Evolutionary conservation across 2,113 vertebrate species (phyloP).

Genomic region (Caranx ignobilis): DNA sequence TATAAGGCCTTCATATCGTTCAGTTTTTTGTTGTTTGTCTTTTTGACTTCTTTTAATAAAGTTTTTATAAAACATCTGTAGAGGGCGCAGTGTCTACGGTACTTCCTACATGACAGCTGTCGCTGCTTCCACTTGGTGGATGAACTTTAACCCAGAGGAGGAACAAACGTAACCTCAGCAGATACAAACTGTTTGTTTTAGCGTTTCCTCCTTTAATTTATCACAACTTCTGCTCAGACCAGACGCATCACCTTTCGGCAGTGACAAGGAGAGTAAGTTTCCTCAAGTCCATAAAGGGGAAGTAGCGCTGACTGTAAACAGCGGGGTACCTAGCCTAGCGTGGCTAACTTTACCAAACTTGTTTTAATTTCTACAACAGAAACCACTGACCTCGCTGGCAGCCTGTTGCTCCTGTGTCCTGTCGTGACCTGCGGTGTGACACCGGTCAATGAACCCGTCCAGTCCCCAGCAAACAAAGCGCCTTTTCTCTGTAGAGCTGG

Average conservation of each 20-base stretch:
- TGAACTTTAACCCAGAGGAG: slow-evolving; percentile 58
- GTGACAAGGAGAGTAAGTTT: background rate
- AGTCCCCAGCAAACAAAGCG: background rate
- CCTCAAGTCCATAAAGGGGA: background rate
- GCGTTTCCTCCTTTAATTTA: background rate
- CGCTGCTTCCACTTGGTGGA: background rate
- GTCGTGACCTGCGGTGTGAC: slow-evolving; percentile 12
- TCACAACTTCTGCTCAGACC: background rate
- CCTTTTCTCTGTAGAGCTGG: background rate
- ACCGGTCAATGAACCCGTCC: background rate
- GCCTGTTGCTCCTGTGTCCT: slow-evolving; percentile 7
- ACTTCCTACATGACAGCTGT: background rate
- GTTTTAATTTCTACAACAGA: background rate
- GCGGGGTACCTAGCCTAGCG: background rate
- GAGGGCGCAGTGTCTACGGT: background rate
- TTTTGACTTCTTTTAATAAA: background rate
- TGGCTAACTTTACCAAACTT: background rate
- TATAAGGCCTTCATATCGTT: too few relatives aligned
- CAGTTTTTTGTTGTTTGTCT: too few relatives aligned
- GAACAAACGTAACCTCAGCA: background rate
- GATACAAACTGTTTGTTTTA: background rate
- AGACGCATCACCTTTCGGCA: background rate
- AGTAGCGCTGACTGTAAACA: background rate
- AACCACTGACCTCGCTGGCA: slow-evolving; percentile 51
- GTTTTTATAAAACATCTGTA: too few relatives aligned